phyloP scores from a whole-genome alignment of 2,797 vertebrate genomes.

The Mallotus villosus region DNA sequence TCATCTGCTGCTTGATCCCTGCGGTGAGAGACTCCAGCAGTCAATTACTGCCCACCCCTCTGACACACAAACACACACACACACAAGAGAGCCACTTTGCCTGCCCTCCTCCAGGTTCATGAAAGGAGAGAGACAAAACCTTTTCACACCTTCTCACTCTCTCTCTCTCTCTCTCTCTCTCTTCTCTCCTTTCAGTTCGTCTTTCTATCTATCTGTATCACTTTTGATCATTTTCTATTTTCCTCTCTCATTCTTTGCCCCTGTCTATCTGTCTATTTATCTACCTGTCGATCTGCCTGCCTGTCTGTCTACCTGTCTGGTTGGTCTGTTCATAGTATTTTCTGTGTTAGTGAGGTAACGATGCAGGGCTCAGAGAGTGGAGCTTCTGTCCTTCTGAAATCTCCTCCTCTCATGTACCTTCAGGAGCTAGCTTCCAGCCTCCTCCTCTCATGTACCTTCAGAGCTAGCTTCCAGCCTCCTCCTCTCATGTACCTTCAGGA shows the following conservation, averaged over 20 bases:
- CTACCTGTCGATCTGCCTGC: background rate
- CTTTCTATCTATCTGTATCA: background rate
- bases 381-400: too few species aligned
- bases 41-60: slow-evolving; percentile 69
- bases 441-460: too few species aligned
- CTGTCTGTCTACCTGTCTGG: background rate
- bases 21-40: slow-evolving; percentile 66
- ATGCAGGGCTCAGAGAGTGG: too few species aligned
- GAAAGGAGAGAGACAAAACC: slow-evolving; percentile 22
- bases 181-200: background rate
- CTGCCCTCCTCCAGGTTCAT: slow-evolving; percentile 14
- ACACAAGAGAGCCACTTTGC: background rate
- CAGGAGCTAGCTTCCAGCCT: too few species aligned
- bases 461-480: too few species aligned
- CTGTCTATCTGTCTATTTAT: background rate
- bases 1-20: slow-evolving; percentile 65
- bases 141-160: slow-evolving; percentile 19
- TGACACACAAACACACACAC: slow-evolving; percentile 49
- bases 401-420: too few species aligned
- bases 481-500: too few species aligned
- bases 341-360: background rate
- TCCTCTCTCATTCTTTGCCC: background rate
- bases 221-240: background rate
- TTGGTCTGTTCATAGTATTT: background rate
- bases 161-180: slow-evolving; percentile 1